Evolutionary conservation across 2,113 vertebrate species (phyloP), one percentile per base, ranked within the genome.

Genomic region (Chaenocephalus aceratus): DNA sequence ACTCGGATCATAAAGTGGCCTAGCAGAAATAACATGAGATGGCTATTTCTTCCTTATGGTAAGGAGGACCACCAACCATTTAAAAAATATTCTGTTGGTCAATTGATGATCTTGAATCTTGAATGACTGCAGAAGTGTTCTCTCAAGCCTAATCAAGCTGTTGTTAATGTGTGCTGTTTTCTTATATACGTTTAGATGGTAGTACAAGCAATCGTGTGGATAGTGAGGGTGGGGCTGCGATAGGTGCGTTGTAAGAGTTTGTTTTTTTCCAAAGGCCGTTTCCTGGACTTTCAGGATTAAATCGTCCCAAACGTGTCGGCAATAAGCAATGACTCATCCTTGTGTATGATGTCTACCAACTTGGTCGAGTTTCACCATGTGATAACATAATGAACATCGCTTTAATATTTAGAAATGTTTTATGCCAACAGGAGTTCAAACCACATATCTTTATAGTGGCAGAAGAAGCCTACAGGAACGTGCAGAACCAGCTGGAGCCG

Each of bases 391-490:
- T 36, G 5, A 61, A 18, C 12, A 3, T 9, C 10, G n/a, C 41
- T 54, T 41, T 63, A 69, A 80, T 60, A 64, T 53, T 21, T 80
- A 57, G 52, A 13, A 63, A 1, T 65, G 71, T 68, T 74, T 72
- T 74, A 76, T 66, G 15, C 64, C 9, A 54, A 56, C 91, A 99
- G 98, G 97, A 97, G 79, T 95, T 96, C 83, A 97, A 97, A 76
- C 98, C 98, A 53, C 98, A 99, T 79, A 95, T 99, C 85, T 99
- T 98, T 83, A 95, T 95, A 23, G 96, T 98, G 86, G 98, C 97
- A 6, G 98, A 99, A 84, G 96, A 97, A 87, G 97, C 96, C 30
- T 99, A 98, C 92, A 96, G 97, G 82, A 99, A 98, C 1, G 94
- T 99, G 62, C 94, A 94, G 88, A 96, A 96, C 72, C 96, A 97